phyloP scores from a whole-genome alignment of 2,797 vertebrate species.

The Luscinia luscinia region DNA sequence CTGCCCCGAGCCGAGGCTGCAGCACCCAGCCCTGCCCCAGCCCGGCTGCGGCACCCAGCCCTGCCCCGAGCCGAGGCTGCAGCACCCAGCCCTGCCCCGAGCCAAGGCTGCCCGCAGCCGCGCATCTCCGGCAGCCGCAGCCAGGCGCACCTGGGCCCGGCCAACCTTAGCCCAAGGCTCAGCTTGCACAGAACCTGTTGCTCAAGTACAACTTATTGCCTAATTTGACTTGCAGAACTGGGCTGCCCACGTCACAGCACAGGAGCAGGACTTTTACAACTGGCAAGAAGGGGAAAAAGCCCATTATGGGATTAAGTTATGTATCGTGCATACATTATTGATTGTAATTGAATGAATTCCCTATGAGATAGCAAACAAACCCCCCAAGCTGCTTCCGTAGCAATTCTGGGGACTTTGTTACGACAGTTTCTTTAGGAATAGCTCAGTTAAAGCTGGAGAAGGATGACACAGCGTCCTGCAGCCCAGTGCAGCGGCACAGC shows the following conservation, averaged over 20 bases:
- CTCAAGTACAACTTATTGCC: constrained; percentile 24
- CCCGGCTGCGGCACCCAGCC: too few species aligned
- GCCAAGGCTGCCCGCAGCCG: background rate
- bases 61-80: too few species aligned
- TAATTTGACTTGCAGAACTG: constrained; percentile 42
- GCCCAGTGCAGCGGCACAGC: background rate
- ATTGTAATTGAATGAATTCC: constrained; percentile 45
- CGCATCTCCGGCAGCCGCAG: background rate
- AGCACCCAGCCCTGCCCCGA: background rate
- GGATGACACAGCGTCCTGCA: accelerated
- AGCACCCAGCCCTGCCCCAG: background rate
- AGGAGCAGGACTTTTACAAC: background rate
- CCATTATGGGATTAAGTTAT: constrained; percentile 29
- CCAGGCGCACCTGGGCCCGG: background rate
- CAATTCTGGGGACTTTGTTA: background rate
- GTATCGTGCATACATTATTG: constrained; percentile 50
- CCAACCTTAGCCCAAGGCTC: background rate
- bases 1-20: too few species aligned
- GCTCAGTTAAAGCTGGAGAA: background rate
- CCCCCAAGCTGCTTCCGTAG: background rate
- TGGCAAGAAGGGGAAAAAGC: constrained; percentile 32
- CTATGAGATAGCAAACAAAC: background rate
- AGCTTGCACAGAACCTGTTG: constrained; percentile 49
- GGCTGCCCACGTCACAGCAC: background rate
- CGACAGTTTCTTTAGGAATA: background rate